These are phyloP conservation scores for Catharus bicknelli DNA, from an alignment of 2,113 vertebrate species.

Conservation along the genomic window DNA sequence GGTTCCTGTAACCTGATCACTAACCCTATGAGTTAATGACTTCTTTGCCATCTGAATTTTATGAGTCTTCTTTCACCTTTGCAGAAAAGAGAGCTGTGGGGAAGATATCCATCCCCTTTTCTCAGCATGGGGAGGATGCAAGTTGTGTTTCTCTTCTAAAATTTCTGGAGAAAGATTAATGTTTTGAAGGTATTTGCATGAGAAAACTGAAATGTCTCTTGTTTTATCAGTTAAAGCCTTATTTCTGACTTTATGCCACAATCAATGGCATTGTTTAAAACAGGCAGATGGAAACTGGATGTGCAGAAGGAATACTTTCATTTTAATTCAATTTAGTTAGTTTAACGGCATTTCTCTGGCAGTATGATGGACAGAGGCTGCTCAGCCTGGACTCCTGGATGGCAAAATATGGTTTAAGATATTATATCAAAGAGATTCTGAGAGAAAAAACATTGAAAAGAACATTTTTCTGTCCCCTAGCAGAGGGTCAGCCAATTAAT, in stretches of 20 bases:
- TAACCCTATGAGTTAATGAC: neutral
- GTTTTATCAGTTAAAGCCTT: neutral
- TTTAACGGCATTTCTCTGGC: neutral
- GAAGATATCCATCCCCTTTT: neutral
- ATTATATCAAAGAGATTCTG: neutral
- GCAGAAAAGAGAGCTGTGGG: neutral
- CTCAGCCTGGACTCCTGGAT: neutral
- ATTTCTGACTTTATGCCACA: neutral
- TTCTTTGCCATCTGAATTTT: neutral
- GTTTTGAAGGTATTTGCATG: neutral
- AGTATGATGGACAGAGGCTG: neutral
- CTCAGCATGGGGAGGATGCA: neutral
- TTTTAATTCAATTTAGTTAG: neutral
- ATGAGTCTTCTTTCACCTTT: neutral
- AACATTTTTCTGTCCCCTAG: neutral
- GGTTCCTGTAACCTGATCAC: neutral
- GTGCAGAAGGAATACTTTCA: neutral
- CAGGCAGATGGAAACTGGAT: neutral
- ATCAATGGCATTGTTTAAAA: neutral
- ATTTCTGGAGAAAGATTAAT: neutral
- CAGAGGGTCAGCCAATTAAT: slow-evolving; percentile 13
- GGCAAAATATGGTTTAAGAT: neutral
- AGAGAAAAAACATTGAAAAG: neutral
- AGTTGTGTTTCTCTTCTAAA: neutral
- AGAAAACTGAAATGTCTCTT: neutral